These are phyloP conservation scores for Chelonus formosanus DNA, from an alignment of 2,888 invertebrate genomes.

Conservation along the genomic window DNA sequence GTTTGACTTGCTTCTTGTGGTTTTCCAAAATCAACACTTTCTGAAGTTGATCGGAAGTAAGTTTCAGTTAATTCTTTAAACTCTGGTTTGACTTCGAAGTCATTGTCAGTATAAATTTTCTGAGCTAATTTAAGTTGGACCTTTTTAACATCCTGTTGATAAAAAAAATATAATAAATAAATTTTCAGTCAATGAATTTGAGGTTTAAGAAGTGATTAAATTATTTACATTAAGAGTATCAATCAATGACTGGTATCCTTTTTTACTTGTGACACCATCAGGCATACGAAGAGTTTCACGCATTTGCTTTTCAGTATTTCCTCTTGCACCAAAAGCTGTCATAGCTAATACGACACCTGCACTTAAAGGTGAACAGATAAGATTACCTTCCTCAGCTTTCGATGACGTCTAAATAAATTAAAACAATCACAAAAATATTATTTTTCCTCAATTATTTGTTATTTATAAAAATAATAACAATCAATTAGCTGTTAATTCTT, in stretches of 20 bases:
- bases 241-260: conserved; percentile 47
- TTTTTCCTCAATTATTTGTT: too few species aligned
- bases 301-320: conserved; percentile 51
- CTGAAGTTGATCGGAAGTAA: conserved; percentile 73
- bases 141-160: conserved; percentile 61
- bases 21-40: conserved; percentile 71
- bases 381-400: neutral
- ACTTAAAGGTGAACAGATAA: conserved; percentile 23
- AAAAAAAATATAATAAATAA: neutral
- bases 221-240: conserved; percentile 46
- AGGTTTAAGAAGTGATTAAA: neutral
- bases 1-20: conserved; percentile 61
- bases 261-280: conserved; percentile 32
- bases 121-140: conserved; percentile 77
- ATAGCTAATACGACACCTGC: conserved; percentile 57
- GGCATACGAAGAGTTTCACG: conserved; percentile 49
- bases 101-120: conserved; percentile 73
- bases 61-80: conserved; percentile 71
- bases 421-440: too few species aligned
- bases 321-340: conserved; percentile 53
- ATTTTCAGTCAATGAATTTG: neutral
- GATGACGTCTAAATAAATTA: conserved; percentile 24
- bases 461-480: too few species aligned
- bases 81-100: conserved; percentile 64
- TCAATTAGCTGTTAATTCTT: too few species aligned